A percentile compares a stretch with the other conserved stretches of the same genome.
phyloP scores from a whole-genome alignment of 1,140 invertebrate genomes.

The Penaeus vannamei region DNA sequence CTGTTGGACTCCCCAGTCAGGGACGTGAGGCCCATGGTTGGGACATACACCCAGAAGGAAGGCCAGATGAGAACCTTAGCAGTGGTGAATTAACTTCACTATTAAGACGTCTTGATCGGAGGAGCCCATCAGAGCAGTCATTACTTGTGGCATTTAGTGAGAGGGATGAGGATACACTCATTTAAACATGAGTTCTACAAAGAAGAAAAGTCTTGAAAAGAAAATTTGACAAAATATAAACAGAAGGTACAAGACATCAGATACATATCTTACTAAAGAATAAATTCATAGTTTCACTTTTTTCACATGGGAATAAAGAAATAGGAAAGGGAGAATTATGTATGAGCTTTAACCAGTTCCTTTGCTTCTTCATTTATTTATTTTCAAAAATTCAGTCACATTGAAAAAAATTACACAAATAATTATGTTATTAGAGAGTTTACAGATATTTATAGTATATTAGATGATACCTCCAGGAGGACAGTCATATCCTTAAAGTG shows the following conservation, averaged over 20 bases:
- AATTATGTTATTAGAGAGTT: too few species aligned
- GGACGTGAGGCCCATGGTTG: neutral
- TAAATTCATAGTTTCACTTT: neutral
- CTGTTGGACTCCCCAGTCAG: too few species aligned
- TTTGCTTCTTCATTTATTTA: too few species aligned
- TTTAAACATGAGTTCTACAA: conserved; percentile 72
- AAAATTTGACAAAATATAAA: neutral
- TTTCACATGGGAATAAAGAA: too few species aligned
- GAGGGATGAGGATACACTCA: conserved; percentile 83
- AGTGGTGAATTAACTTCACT: conserved; percentile 77
- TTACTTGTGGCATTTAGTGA: conserved; percentile 80
- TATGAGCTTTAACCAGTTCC: too few species aligned
- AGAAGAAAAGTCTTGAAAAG: neutral
- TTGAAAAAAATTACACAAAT: too few species aligned
- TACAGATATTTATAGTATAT: too few species aligned
- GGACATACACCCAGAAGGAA: conserved; percentile 73
- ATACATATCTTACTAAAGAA: conserved; percentile 29
- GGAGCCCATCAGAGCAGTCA: conserved; percentile 78
- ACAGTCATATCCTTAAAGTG: too few species aligned
- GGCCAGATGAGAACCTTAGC: conserved; percentile 78
- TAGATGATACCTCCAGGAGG: too few species aligned
- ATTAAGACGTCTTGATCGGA: conserved; percentile 73
- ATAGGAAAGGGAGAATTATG: too few species aligned
- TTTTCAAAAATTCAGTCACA: too few species aligned
- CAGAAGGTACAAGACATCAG: neutral